These are phyloP conservation scores for Oscheius sp. DNA, from an alignment of 2,888 invertebrate species.

Conservation along the genomic window DNA sequence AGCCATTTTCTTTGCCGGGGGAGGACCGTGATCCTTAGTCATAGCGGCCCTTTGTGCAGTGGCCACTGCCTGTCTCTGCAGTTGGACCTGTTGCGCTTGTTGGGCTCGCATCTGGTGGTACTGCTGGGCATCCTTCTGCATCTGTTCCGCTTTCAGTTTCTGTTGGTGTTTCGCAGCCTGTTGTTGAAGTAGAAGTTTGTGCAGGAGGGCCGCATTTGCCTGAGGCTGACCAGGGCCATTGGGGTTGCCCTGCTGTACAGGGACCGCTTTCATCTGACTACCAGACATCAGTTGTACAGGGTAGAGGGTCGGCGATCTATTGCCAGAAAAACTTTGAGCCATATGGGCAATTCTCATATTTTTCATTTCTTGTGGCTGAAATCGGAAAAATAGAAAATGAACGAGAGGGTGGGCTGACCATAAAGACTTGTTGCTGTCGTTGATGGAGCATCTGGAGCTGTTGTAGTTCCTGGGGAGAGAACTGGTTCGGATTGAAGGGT, in stretches of 20 bases:
- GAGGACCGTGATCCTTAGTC: neutral
- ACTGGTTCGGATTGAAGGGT: neutral
- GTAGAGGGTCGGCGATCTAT: neutral
- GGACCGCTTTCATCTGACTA: neutral
- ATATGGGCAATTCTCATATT: neutral
- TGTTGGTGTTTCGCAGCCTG: constrained; percentile 11
- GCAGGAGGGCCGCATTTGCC: neutral
- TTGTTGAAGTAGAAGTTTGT: constrained; percentile 13
- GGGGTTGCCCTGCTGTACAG: neutral
- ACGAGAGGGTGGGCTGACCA: neutral
- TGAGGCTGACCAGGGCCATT: neutral
- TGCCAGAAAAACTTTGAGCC: neutral
- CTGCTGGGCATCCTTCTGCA: neutral
- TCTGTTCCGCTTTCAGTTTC: constrained; percentile 17
- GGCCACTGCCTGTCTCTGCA: neutral
- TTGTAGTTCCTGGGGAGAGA: constrained; percentile 1
- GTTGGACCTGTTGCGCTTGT: constrained; percentile 1
- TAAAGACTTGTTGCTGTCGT: constrained; percentile 1
- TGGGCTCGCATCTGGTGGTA: neutral
- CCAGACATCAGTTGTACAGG: neutral
- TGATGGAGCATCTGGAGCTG: constrained; percentile 1
- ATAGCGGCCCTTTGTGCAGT: neutral
- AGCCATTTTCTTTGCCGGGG: constrained; percentile 19
- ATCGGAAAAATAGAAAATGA: neutral
- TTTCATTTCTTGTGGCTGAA: constrained; percentile 11